These are phyloP conservation scores for Poeciliopsis presidionis DNA, from an alignment of 2,797 vertebrate genomes.

Conservation along the genomic window DNA sequence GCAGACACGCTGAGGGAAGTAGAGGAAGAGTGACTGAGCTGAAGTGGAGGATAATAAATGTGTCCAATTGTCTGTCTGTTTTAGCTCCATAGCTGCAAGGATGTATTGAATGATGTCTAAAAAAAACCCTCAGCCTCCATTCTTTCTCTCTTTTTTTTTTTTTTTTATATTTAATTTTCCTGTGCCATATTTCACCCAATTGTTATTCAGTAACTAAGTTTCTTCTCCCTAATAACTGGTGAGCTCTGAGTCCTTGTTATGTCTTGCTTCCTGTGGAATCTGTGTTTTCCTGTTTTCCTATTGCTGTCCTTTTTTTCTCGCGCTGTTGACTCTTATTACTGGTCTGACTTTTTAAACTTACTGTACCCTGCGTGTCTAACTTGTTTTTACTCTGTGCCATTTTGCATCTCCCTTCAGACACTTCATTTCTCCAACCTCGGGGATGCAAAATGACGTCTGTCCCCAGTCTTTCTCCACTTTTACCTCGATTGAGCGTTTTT, in stretches of 20 bases:
- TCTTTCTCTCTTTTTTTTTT: slow-evolving; percentile 40
- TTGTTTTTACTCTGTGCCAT: slow-evolving; percentile 40
- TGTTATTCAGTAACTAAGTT: slow-evolving; percentile 61
- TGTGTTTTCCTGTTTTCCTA: slow-evolving; percentile 71
- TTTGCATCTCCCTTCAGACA: slow-evolving; percentile 40
- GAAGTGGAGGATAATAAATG: slow-evolving; percentile 1
- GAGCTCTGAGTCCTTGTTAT: slow-evolving; percentile 63
- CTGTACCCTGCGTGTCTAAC: slow-evolving; percentile 32
- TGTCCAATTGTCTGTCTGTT: slow-evolving; percentile 16
- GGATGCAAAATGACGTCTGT: slow-evolving; percentile 48
- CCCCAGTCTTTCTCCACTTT: slow-evolving; percentile 4
- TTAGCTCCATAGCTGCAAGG: slow-evolving; percentile 22
- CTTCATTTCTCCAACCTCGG: slow-evolving; percentile 23
- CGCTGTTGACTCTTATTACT: slow-evolving; percentile 59
- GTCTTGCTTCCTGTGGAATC: slow-evolving; percentile 70
- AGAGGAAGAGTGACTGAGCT: slow-evolving; percentile 2
- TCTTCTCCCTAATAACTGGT: slow-evolving; percentile 58
- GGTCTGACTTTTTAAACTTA: slow-evolving; percentile 43
- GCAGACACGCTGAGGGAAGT: slow-evolving; percentile 39
- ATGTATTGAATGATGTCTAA: slow-evolving; percentile 23
- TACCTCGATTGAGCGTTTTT: neutral
- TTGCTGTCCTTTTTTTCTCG: slow-evolving; percentile 66
- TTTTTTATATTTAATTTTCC: slow-evolving; percentile 19
- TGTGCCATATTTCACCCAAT: slow-evolving; percentile 71
- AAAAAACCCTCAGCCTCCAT: slow-evolving; percentile 41